phyloP scores from a whole-genome alignment of 2,113 vertebrate species.

The Malaclemys terrapin region DNA sequence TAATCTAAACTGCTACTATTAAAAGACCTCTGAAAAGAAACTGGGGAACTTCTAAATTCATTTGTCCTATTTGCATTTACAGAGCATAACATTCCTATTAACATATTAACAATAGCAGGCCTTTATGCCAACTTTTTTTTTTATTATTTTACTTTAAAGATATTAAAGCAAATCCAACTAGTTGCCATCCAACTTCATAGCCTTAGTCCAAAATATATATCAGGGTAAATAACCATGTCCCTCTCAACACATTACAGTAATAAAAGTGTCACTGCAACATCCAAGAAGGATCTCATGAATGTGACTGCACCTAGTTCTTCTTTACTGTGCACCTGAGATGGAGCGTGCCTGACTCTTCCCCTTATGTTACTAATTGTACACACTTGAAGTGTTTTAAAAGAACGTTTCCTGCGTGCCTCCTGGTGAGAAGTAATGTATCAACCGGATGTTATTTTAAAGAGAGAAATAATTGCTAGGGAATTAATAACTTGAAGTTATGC shows the following conservation, averaged over 20 bases:
- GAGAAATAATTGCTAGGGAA: conserved; percentile 65
- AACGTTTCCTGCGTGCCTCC: conserved; percentile 36
- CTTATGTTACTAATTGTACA: conserved; percentile 7
- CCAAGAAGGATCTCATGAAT: neutral
- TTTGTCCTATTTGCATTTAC: neutral
- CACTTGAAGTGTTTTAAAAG: neutral
- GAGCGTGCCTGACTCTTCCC: neutral
- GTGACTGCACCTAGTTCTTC: rapidly evolving
- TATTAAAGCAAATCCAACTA: neutral
- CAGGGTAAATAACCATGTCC: neutral
- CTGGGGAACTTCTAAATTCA: neutral
- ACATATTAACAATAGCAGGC: neutral
- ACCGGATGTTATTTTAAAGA: conserved; percentile 61
- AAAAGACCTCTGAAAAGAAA: neutral
- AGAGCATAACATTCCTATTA: neutral
- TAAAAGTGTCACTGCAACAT: neutral
- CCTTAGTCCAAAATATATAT: neutral
- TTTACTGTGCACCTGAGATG: neutral
- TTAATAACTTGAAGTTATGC: conserved; percentile 60
- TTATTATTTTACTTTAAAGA: neutral
- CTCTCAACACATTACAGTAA: neutral
- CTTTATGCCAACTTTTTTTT: neutral
- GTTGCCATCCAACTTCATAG: neutral
- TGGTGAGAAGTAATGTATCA: conserved; percentile 50
- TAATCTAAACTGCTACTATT: neutral